Conservation (phyloP, 2,888 invertebrate species). For the Diarsia dahlii region DNA sequence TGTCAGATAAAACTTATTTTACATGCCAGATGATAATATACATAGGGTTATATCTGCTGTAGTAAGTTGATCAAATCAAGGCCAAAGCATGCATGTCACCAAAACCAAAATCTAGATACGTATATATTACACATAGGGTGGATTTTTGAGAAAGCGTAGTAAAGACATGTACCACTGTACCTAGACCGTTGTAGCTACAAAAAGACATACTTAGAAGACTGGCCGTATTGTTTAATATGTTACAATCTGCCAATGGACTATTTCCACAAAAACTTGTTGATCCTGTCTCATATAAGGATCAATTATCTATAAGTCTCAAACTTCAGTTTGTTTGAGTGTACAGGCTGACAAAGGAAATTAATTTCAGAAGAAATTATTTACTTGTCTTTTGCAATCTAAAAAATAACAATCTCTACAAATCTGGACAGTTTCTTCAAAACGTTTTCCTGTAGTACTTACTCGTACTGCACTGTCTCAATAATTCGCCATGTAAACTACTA, state of each 20-base stretch:
- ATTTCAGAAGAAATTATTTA: too few relatives aligned
- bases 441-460: neutral
- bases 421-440: too few relatives aligned
- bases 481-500: conserved; percentile 20
- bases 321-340: neutral
- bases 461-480: neutral
- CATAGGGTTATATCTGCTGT: conserved; percentile 23
- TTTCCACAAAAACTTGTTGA: neutral
- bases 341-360: neutral
- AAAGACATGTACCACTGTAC: neutral
- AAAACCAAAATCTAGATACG: conserved; percentile 25
- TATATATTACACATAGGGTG: neutral
- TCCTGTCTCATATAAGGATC: neutral
- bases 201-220: neutral
- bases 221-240: neutral
- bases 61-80: conserved; percentile 30
- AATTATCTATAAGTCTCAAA: neutral
- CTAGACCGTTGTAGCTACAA: neutral
- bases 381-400: too few relatives aligned
- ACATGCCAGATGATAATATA: conserved; percentile 39
- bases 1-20: neutral
- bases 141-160: neutral
- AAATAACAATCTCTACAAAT: too few relatives aligned
- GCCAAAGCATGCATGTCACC: conserved; percentile 57
- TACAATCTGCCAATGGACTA: neutral